Conservation (phyloP, 92 coral and sea anemone species). For the Porites cylindrica region DNA sequence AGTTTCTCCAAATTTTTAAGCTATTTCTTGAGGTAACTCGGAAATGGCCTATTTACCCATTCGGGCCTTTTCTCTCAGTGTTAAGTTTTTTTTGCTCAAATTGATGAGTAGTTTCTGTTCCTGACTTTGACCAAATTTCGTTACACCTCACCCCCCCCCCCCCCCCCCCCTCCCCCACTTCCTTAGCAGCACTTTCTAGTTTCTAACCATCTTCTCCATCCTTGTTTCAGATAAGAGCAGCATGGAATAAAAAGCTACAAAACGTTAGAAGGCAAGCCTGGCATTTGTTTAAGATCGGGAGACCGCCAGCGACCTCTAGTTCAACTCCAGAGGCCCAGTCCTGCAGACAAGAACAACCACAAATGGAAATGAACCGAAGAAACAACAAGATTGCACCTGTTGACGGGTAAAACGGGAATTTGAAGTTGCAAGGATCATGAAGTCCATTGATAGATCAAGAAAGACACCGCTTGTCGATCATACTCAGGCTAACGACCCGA, state of each 20-base stretch:
- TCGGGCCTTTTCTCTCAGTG: too few relatives aligned
- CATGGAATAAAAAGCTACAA: constrained; percentile 20
- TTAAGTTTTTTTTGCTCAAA: too few relatives aligned
- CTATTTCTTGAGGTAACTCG: background rate
- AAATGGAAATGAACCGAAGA: constrained; percentile 2
- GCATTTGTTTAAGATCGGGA: background rate
- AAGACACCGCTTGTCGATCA: background rate
- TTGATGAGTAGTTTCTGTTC: too few relatives aligned
- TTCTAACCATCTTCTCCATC: background rate
- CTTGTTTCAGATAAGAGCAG: constrained; percentile 12
- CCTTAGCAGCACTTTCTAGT: too few relatives aligned
- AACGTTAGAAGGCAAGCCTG: constrained; percentile 18
- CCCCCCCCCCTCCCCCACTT: too few relatives aligned
- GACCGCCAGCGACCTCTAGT: background rate
- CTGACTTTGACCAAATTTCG: too few relatives aligned
- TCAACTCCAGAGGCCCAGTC: constrained; percentile 8
- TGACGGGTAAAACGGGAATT: background rate
- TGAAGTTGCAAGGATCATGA: too few relatives aligned
- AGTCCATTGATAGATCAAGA: too few relatives aligned
- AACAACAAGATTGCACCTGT: constrained; percentile 30
- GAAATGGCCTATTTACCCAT: too few relatives aligned
- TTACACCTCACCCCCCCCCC: too few relatives aligned
- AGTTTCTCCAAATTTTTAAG: background rate
- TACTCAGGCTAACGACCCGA: background rate
- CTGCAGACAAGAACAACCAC: background rate